Conservation (phyloP, 2,888 invertebrate species). For the Coelopa pilipes region DNA sequence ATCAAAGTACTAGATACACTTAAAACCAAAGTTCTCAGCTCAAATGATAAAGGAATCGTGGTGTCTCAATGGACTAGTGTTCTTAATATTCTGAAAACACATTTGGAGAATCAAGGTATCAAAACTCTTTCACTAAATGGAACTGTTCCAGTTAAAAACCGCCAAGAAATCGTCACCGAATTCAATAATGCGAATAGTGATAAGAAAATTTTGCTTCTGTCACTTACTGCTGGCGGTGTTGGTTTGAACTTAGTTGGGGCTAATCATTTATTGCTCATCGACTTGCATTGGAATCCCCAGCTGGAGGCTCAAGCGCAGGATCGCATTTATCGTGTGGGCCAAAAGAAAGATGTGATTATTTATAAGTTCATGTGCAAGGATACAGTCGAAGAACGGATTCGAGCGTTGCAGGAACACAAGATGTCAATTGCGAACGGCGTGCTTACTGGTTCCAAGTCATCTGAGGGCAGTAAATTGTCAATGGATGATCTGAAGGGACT, state of each 20-base stretch:
- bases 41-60: constrained; percentile 80
- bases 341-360: constrained; percentile 81
- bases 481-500: constrained; percentile 82
- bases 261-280: constrained; percentile 88
- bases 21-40: constrained; percentile 68
- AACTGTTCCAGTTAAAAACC: constrained; percentile 75
- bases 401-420: constrained; percentile 83
- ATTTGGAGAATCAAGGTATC: constrained; percentile 71
- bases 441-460: constrained; percentile 77
- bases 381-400: constrained; percentile 90
- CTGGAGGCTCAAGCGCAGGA: constrained; percentile 95
- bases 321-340: constrained; percentile 91
- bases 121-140: constrained; percentile 80
- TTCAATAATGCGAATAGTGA: constrained; percentile 75
- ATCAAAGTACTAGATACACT: constrained; percentile 71
- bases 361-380: constrained; percentile 87
- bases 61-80: constrained; percentile 95
- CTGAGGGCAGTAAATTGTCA: constrained; percentile 76
- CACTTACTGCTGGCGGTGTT: constrained; percentile 93
- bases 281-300: constrained; percentile 98
- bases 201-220: constrained; percentile 80
- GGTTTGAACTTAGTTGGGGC: constrained; percentile 93
- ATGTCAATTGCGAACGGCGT: constrained; percentile 79
- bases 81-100: constrained; percentile 76
- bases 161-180: constrained; percentile 76